These are phyloP conservation scores for Mustela erminea DNA, from an alignment of 2,797 vertebrate species.

Conservation along the genomic window DNA sequence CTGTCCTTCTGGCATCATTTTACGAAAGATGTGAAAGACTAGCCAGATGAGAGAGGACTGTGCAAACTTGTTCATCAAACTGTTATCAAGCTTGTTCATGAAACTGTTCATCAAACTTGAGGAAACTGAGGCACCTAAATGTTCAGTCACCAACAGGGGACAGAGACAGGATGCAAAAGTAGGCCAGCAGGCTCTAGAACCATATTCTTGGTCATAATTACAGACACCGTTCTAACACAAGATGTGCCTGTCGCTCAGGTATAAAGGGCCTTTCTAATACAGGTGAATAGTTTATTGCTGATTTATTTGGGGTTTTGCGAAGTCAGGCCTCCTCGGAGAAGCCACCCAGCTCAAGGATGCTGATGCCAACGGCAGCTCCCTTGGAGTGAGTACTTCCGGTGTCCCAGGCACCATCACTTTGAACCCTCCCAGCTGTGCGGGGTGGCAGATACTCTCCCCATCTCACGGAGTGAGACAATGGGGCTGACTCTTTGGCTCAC, in stretches of 20 bases:
- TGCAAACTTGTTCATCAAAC: background rate
- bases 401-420: accelerated
- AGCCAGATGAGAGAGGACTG: background rate
- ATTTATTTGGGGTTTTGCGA: background rate
- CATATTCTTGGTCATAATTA: accelerated
- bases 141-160: background rate
- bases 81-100: too few relatives aligned
- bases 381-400: accelerated
- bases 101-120: background rate
- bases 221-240: accelerated
- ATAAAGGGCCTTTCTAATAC: background rate
- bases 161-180: background rate
- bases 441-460: accelerated
- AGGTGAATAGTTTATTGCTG: accelerated
- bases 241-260: accelerated
- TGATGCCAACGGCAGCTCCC: accelerated
- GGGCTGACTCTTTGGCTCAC: background rate
- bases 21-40: background rate
- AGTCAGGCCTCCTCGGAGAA: background rate
- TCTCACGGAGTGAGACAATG: background rate
- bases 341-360: accelerated
- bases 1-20: background rate
- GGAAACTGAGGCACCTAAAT: background rate
- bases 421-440: background rate
- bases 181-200: background rate